phyloP scores from a whole-genome alignment of 2,113 vertebrate genomes.

The Oceanites oceanicus region DNA sequence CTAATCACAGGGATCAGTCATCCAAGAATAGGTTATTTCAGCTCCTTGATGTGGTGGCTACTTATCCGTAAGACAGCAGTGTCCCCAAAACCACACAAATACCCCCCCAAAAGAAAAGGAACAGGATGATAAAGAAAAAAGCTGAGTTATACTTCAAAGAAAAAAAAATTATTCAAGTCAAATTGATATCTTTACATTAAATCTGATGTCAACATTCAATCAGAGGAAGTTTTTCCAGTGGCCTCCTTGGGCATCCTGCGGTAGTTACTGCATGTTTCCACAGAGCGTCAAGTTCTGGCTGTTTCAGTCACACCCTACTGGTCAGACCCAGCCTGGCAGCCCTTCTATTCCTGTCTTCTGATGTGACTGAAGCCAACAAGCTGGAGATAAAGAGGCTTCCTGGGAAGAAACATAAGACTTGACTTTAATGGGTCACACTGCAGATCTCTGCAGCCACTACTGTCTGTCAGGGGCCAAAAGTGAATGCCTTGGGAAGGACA shows the following conservation, averaged over 20 bases:
- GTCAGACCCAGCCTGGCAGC: not conserved
- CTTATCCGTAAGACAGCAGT: not conserved
- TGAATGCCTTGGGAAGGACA: not conserved
- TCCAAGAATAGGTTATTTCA: not conserved
- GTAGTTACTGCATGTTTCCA: not conserved
- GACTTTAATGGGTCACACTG: not conserved
- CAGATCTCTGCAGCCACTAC: not conserved
- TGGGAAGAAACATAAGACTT: conserved; percentile 4
- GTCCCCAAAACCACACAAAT: not conserved
- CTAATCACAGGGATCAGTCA: not conserved
- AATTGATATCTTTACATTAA: not conserved
- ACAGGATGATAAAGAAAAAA: not conserved
- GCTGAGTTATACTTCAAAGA: not conserved
- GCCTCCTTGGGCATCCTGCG: not conserved
- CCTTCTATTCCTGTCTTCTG: not conserved
- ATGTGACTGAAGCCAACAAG: conserved; percentile 9
- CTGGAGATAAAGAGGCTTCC: conserved; percentile 43
- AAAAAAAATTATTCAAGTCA: not conserved
- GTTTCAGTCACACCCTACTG: conserved; percentile 8
- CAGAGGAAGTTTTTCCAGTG: not conserved
- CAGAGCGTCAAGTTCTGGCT: not conserved
- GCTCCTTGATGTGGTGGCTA: not conserved
- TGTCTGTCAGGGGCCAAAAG: not conserved
- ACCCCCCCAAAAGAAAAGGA: not conserved
- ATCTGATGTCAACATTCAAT: not conserved